Evolutionary conservation across 2,113 vertebrate genomes (phyloP).

Genomic region (Procapra przewalskii): DNA sequence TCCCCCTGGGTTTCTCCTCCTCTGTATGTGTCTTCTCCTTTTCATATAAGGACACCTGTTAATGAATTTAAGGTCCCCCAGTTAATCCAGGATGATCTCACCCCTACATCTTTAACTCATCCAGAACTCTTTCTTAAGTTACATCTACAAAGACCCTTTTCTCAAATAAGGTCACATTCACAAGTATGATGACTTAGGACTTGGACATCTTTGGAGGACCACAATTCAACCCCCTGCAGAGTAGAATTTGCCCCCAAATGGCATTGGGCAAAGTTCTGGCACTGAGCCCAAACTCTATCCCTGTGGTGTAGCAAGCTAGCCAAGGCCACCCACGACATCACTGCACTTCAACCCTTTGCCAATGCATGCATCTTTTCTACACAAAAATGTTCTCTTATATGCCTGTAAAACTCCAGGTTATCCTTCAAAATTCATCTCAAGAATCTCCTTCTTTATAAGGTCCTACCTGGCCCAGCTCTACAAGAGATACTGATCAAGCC

Average conservation of each 20-base stretch:
- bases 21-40: not conserved
- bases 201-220: not conserved
- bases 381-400: not conserved
- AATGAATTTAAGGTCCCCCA: not conserved
- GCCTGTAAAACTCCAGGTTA: not conserved
- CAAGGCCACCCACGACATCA: not conserved
- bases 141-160: not conserved
- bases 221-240: not conserved
- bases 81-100: not conserved
- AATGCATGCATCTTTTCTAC: not conserved
- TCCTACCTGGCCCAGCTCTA: not conserved
- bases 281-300: not conserved
- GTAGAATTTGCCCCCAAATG: not conserved
- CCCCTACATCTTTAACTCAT: not conserved
- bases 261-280: not conserved
- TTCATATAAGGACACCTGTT: not conserved
- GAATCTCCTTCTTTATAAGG: not conserved
- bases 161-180: not conserved
- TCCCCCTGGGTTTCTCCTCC: not conserved
- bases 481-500: not conserved
- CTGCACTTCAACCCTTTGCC: not conserved
- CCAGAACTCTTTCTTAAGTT: not conserved
- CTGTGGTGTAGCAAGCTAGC: not conserved
- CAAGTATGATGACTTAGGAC: not conserved
- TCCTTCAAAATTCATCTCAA: not conserved